These are phyloP conservation scores for Diadophis punctatus DNA, from an alignment of 2,113 vertebrate genomes.

Conservation along the genomic window DNA sequence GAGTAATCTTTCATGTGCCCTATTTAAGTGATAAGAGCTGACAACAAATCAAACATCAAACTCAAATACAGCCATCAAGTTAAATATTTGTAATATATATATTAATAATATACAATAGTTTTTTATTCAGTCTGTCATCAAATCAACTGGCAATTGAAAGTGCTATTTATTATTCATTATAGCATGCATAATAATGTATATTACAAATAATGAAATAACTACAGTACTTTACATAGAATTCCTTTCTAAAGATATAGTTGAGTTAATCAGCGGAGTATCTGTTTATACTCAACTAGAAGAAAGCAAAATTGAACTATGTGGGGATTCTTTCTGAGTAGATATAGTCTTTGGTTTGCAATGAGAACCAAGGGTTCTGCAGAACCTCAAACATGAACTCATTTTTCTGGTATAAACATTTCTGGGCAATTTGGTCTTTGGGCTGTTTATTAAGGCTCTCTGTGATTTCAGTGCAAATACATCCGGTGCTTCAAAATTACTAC, in stretches of 20 bases:
- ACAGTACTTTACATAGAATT: neutral
- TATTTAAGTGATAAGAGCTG: neutral
- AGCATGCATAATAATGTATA: neutral
- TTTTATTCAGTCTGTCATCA: conserved; percentile 22
- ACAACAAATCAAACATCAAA: neutral
- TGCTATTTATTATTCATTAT: neutral
- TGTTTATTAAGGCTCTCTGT: neutral
- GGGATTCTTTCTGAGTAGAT: neutral
- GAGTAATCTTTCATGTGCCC: neutral
- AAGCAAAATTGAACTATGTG: neutral
- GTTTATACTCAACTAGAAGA: neutral
- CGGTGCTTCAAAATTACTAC: neutral
- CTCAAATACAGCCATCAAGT: neutral
- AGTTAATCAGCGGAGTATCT: neutral
- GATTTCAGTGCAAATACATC: neutral
- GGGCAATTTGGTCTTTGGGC: neutral
- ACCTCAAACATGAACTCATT: neutral
- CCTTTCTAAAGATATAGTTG: neutral
- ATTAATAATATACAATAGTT: neutral
- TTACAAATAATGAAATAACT: neutral
- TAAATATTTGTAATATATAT: neutral
- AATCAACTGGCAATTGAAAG: conserved; percentile 28
- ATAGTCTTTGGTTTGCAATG: neutral
- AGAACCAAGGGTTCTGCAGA: neutral
- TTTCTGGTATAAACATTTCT: neutral